Evolutionary conservation across 2,888 invertebrate genomes (phyloP), one percentile per base, ranked within the genome.

Genomic region (Drepana falcataria): DNA sequence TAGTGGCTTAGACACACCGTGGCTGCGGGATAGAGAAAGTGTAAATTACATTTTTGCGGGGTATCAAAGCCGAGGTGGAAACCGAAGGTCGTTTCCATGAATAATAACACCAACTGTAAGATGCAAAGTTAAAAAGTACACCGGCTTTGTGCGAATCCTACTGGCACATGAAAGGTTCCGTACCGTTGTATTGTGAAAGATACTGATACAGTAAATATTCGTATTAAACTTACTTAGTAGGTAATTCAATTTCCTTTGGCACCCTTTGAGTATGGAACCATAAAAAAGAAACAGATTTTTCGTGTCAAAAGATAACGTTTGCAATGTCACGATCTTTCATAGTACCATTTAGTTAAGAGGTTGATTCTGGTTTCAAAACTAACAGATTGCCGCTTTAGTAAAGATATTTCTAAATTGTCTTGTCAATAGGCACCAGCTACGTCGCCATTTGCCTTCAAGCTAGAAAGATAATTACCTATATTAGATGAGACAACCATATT

Each of bases 31-130:
- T 71, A 65, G 78, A 71, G 77, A 81, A 77, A 79, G 79, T 81
- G 80, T 73, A 81, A 81, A 85, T 85, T 81, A 80, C 81, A 83
- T 84, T 80, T 80, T 77, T 76, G 75, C 63, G 58, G 71, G 65
- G 66, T 69, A 66, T 75, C 74, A 78, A 79, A 75, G 78, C 72
- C 61, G 61, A 56, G 58, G n/a, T n/a, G n/a, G n/a, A n/a, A n/a
- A n/a, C n/a, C n/a, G n/a, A n/a, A n/a, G n/a, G n/a, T n/a, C n/a
- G 68, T 75, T 79, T 80, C 74, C 75, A 80, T 81, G 81, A 83
- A 85, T 83, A 84, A 82, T 73, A 70, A 64, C 61, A 59, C 54
- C 57, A 55, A 59, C 59, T 59, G 62, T 51, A 60, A 58, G 47
- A 60, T 58, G 61, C 65, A 67, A 67, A 67, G 69, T 64, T 21